Percentiles rank a stretch among this genome's conserved stretches.
Conservation (phyloP, 1,140 invertebrate genomes). For the Venturia canescens region DNA sequence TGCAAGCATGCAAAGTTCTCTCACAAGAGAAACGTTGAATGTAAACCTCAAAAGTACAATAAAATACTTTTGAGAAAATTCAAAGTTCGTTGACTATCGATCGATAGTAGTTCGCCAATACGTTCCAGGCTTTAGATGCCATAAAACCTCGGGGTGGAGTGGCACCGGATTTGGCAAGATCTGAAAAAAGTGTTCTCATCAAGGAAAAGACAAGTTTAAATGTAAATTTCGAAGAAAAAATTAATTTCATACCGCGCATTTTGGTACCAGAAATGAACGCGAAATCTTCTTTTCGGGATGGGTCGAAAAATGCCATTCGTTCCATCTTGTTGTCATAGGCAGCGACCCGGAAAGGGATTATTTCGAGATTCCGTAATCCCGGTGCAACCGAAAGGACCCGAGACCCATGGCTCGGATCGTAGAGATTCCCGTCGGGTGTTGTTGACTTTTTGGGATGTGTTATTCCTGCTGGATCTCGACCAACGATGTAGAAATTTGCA, state of each 20-base stretch:
- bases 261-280: slow-evolving; percentile 98
- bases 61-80: slow-evolving; percentile 32
- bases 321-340: slow-evolving; percentile 93
- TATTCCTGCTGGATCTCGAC: slow-evolving; percentile 98
- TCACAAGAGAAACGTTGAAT: background rate
- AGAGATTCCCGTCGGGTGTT: slow-evolving; percentile 90
- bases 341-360: slow-evolving; percentile 98
- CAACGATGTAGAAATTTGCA: slow-evolving; percentile 99
- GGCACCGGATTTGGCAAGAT: slow-evolving; percentile 88
- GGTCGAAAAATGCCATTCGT: slow-evolving; percentile 97
- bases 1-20: too few species aligned
- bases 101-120: slow-evolving; percentile 93
- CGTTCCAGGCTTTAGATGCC: slow-evolving; percentile 95
- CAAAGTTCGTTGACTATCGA: slow-evolving; percentile 54
- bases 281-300: slow-evolving; percentile 92
- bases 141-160: slow-evolving; percentile 97
- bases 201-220: slow-evolving; percentile 57
- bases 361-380: slow-evolving; percentile 93
- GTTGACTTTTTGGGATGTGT: slow-evolving; percentile 89
- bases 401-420: slow-evolving; percentile 94
- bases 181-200: slow-evolving; percentile 69
- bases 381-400: slow-evolving; percentile 95
- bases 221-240: background rate
- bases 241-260: slow-evolving; percentile 86
- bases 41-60: background rate